Evolutionary conservation across 2,888 invertebrate species (phyloP).

Genomic region (Xanthorhoe spadicearia): DNA sequence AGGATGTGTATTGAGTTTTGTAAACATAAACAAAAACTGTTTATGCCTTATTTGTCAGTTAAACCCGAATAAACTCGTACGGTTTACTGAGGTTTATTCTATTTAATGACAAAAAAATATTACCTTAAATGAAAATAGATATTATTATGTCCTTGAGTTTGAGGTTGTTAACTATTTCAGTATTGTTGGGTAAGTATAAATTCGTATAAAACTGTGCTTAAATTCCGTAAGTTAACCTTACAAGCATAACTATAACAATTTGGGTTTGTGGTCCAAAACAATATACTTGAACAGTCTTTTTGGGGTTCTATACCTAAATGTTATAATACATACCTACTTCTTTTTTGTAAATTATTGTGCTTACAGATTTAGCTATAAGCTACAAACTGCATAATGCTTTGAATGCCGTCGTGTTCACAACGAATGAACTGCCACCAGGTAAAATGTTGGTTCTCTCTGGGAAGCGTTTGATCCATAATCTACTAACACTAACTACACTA

Average conservation of each 20-base stretch:
- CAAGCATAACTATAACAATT: background rate
- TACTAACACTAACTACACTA: too few species aligned
- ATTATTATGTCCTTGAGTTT: slow-evolving; percentile 1
- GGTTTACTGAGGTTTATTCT: background rate
- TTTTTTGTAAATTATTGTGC: background rate
- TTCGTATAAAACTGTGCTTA: too few species aligned
- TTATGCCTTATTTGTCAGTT: background rate
- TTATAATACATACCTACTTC: too few species aligned
- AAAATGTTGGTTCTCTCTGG: background rate
- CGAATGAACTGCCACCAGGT: slow-evolving; percentile 17
- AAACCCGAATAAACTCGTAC: background rate
- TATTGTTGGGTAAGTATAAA: slow-evolving; percentile 6
- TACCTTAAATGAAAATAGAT: background rate
- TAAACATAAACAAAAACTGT: background rate
- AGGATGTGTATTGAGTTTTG: slow-evolving; percentile 3
- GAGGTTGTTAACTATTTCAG: background rate
- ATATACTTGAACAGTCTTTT: too few species aligned
- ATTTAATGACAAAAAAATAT: background rate
- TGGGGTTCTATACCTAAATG: too few species aligned
- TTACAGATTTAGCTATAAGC: slow-evolving; percentile 14
- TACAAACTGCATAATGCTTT: slow-evolving; percentile 20
- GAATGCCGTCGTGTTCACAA: slow-evolving; percentile 17
- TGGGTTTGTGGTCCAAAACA: too few species aligned
- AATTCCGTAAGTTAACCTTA: too few species aligned
- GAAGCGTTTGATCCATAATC: too few species aligned